Evolutionary conservation across 1,140 invertebrate species (phyloP), one percentile per base, ranked within the genome.

Genomic region (Penaeus chinensis): DNA sequence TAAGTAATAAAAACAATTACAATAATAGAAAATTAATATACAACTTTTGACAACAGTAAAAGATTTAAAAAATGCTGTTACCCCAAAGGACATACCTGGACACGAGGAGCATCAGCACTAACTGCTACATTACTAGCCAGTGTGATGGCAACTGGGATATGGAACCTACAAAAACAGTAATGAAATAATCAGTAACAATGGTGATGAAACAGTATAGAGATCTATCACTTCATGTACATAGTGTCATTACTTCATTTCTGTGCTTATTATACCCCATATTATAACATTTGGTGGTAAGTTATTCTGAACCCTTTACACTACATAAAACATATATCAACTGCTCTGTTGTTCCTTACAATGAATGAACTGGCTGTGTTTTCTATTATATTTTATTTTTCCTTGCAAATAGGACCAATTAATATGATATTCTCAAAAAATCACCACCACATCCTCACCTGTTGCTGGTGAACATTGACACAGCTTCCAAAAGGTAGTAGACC

Each of bases 401-500:
- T 4, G 7, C 37, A 42, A 42, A 42, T 3, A 42, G 37, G 4
- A 42, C 37, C 37, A 42, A 42, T 42, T 42, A 7, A 7, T 3
- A 3, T 42, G 37, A 42, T 42, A 8, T 8, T 42, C 4, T 42
- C 4, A 42, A 7, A 42, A 42, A 42, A 42, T 8, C 4, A 5
- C 7, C 37, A 42, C 37, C 8, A 74, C 54, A 24, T 13, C 74
- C 89, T 86, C 77, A 85, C 91, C 95, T 94, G 90, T 95, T 96
- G 3, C 92, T 93, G 22, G 95, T 94, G 19, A 97, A 93, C 54
- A 94, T 93, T 88, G 94, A 94, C n/a, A 98, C 93, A 0, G 96
- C 96, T 86, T 97, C 96, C 3, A 98, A 92, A 32, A 99, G 93
- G 84, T 95, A 94, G 66, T 95, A 95, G 19, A 95, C 96, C 60